Base-by-base conservation (phyloP, 1,140 invertebrate genomes). In the Helicoverpa armigera region DNA sequence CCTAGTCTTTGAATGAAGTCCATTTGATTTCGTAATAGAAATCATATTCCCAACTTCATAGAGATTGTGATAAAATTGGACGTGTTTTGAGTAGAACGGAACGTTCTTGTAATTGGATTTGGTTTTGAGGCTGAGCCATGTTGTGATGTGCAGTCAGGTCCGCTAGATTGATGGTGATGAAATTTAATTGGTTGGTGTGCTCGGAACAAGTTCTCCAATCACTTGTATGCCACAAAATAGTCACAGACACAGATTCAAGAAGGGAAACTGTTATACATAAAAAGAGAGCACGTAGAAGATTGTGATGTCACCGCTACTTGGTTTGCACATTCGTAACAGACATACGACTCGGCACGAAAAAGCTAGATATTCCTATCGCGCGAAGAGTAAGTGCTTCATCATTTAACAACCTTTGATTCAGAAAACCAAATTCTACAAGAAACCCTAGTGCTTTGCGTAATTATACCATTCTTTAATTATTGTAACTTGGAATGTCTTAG, bases 91-190 rank as follows among this genome's bases (percentile, higher is more conserved):
- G 76, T 54, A 48, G 58, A 53, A 43, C 9, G 53, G 18, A 58
- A 58, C 29, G 63, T 48, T 79, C 35, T 79, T 58, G 76, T 69
- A 70, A 69, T 79, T 79, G 76, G 63, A 69, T 79, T 79, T 69
- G 50, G 53, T 67, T 75, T 75, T 75, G 12, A 50, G 50, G 43
- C 63, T 31, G 54, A 31, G 48, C 43, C 23, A 43, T 79, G 76
- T 79, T 79, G 65, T 79, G 76, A 79, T 69, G 53, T 58, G 65
- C 63, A 65, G 51, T 79, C 76, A 69, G 53, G 51, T 69, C 2
- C n/a, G n/a, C 5, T 11, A 58, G 65, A 79, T 79, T 79, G 65
- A 79, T 69, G 63, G 48, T 48, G 76, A 69, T 70, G 76, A 43
- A 65, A 77, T 77, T 65, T 65, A 65, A 65, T 77, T 77, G 60